A percentile compares a stretch with the other conserved stretches of the same genome.
Conservation (phyloP, 2,797 vertebrate genomes). For the Megalops cyprinoides region DNA sequence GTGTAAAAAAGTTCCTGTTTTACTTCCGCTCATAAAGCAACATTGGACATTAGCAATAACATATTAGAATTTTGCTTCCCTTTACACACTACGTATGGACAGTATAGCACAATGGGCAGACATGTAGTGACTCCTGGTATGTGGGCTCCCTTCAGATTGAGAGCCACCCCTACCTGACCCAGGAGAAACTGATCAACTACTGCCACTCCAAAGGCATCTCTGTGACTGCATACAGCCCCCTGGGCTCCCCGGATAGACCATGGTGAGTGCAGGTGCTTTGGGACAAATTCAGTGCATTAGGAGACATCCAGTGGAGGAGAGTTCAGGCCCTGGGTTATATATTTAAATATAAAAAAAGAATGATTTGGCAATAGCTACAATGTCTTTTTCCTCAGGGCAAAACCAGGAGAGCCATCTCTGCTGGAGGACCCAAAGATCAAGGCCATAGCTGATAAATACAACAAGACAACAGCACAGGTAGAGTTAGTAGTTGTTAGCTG, state of each 20-base stretch:
- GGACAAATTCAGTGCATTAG: neutral
- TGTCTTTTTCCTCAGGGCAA: constrained; percentile 69
- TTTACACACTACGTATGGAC: too few relatives aligned
- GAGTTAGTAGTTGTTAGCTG: neutral
- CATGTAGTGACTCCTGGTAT: neutral
- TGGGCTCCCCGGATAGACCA: constrained; percentile 85
- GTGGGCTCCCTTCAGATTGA: constrained; percentile 71
- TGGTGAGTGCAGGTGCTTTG: constrained; percentile 72
- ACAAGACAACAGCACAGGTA: constrained; percentile 87
- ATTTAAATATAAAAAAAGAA: neutral
- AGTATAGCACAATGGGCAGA: neutral
- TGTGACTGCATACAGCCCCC: constrained; percentile 83
- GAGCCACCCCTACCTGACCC: constrained; percentile 82
- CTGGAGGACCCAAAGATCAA: constrained; percentile 84
- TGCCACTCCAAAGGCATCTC: constrained; percentile 81
- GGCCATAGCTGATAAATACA: constrained; percentile 79
- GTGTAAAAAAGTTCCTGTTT: too few relatives aligned
- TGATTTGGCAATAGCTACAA: too few relatives aligned
- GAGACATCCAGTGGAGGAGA: neutral
- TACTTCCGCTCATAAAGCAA: too few relatives aligned
- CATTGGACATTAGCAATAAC: too few relatives aligned
- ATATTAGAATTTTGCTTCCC: too few relatives aligned
- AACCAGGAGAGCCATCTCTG: constrained; percentile 80
- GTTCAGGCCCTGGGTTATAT: neutral
- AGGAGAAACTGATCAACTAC: constrained; percentile 81